Evolutionary conservation across 2,888 invertebrate species (phyloP), one percentile per base, ranked within the genome.

Genomic region (Glyphotaelius pellucidus): DNA sequence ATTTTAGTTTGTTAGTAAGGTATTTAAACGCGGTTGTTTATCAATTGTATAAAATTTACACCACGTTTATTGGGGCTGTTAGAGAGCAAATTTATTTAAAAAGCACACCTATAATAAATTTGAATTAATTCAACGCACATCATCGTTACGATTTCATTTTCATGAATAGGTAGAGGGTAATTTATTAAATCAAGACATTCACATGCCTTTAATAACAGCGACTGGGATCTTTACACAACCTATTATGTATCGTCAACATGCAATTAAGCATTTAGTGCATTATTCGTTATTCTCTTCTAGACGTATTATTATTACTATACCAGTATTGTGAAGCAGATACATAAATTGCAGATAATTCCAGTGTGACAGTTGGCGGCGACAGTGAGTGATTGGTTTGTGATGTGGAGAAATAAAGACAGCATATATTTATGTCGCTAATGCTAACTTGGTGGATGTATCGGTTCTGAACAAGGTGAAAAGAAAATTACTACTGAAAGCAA

Each of bases 341-440:
- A 89, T 89, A 89, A 89, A 89, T 89, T 89, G 88, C 88, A 89
- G 88, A 89, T 89, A 89, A 89, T 89, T 89, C 80, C 79, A 35
- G 79, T 80, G 90, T 90, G 86, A 86, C 90, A 90, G 67, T 90
- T 79, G 52, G 38, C 42, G 30, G 86, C 30, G 79, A 86, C 86
- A 38, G 67, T 90, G 90, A 90, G 86, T 86, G 90, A 90, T 90
- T 90, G 90, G 31, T 42, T 42, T 86, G 80, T 80, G 90, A 90
- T 86, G 90, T 86, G 67, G 79, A n/a, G 88, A 89, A 79, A 67
- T 79, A 89, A 79, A 67, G 88, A 89, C 88, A 79, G 79, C 12
- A 32, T 89, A 32, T 89, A 89, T 89, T 89, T 31, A 89, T 89
- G 79, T 79, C 38, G 80, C 80, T 80, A 35, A 79, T 89, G n/a